These are phyloP conservation scores for Portunus trituberculatus DNA, from an alignment of 1,140 invertebrate species.

Conservation along the genomic window DNA sequence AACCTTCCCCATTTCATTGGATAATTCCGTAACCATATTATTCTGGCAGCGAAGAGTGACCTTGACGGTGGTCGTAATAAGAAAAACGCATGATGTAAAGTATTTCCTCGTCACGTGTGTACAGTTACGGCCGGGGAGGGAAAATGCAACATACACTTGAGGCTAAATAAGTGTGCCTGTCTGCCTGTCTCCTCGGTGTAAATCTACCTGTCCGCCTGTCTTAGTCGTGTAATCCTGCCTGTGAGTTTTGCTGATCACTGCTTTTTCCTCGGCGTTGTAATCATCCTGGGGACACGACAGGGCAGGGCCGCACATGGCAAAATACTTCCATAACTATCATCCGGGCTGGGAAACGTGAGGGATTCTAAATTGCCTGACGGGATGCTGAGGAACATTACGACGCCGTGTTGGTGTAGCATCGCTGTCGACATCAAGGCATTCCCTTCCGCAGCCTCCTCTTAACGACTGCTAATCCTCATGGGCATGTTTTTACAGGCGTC, in stretches of 20 bases:
- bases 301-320: slow-evolving; percentile 6
- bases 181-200: not conserved
- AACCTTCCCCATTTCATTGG: not conserved
- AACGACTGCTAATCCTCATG: not conserved
- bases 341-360: not conserved
- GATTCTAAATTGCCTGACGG: not conserved
- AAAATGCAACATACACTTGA: slow-evolving; percentile 4
- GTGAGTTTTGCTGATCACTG: not conserved
- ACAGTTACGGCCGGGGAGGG: not conserved
- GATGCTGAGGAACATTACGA: not conserved
- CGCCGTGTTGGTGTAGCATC: not conserved
- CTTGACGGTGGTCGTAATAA: not conserved
- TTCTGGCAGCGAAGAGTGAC: not conserved
- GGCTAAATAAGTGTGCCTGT: slow-evolving; percentile 20
- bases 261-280: not conserved
- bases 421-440: not conserved
- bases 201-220: slow-evolving; percentile 1
- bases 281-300: not conserved
- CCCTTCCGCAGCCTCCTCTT: not conserved
- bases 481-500: not conserved
- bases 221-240: not conserved
- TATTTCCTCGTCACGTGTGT: slow-evolving; percentile 22
- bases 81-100: not conserved
- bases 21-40: not conserved
- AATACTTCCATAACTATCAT: slow-evolving; percentile 5